phyloP scores from a whole-genome alignment of 2,797 vertebrate species.

The Steatocranus sp. region DNA sequence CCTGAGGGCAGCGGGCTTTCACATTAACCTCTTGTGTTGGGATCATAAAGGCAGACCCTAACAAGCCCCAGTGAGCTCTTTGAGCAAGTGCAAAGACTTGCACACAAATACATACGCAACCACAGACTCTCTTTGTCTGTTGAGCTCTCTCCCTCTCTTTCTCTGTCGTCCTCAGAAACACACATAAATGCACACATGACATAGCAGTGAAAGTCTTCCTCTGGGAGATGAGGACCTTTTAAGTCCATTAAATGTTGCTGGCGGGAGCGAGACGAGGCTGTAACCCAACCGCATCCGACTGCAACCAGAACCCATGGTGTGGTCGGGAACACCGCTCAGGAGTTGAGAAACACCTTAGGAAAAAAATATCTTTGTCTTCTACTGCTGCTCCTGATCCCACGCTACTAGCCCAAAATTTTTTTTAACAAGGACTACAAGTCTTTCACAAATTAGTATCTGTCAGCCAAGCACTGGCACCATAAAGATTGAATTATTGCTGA shows the following conservation, averaged over 20 bases:
- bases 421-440: constrained; percentile 34
- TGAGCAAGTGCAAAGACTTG: constrained; percentile 54
- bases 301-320: constrained; percentile 54
- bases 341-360: constrained; percentile 54
- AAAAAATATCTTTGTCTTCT: constrained; percentile 50
- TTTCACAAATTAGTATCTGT: constrained; percentile 17
- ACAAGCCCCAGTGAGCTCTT: constrained; percentile 57
- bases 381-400: constrained; percentile 30
- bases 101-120: constrained; percentile 5
- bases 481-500: constrained; percentile 31
- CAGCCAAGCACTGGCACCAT: constrained; percentile 15
- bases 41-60: constrained; percentile 62
- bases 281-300: constrained; percentile 65
- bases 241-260: constrained; percentile 68
- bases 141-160: neutral
- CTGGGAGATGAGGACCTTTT: constrained; percentile 65
- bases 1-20: constrained; percentile 63
- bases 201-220: constrained; percentile 52
- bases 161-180: constrained; percentile 8
- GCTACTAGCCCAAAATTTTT: constrained; percentile 24
- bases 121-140: neutral
- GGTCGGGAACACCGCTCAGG: constrained; percentile 43
- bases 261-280: constrained; percentile 47
- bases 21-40: constrained; percentile 70
- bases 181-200: constrained; percentile 23